Percentiles rank a stretch among this genome's conserved stretches.
Conservation (phyloP, 2,113 vertebrate genomes). For the Coregonus clupeaformis region DNA sequence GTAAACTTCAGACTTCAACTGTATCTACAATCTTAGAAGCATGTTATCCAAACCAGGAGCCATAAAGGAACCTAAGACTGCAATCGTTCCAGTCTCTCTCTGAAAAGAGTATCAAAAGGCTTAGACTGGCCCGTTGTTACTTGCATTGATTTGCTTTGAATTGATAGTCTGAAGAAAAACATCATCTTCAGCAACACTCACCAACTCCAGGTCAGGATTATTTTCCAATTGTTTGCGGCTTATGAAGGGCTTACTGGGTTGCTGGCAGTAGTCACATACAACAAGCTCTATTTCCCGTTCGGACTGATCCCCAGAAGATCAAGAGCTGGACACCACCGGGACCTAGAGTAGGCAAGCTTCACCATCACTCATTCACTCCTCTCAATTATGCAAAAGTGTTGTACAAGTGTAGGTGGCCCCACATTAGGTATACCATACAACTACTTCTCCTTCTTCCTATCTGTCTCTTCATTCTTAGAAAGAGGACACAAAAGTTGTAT, state of each 20-base stretch:
- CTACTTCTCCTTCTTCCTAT: slow-evolving; percentile 1
- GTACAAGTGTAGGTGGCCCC: slow-evolving; percentile 11
- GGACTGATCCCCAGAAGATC: slow-evolving; percentile 19
- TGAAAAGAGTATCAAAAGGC: slow-evolving; percentile 27
- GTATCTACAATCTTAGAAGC: slow-evolving; percentile 7
- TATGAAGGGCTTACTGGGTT: slow-evolving; percentile 45
- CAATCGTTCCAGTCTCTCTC: slow-evolving; percentile 16
- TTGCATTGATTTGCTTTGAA: slow-evolving; percentile 38
- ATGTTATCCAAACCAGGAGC: background rate
- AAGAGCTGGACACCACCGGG: slow-evolving; percentile 26
- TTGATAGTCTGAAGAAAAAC: slow-evolving; percentile 20
- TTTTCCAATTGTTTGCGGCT: slow-evolving; percentile 24
- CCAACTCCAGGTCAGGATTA: slow-evolving; percentile 36
- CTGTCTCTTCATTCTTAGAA: slow-evolving; percentile 15
- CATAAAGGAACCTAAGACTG: background rate
- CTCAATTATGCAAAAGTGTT: slow-evolving; percentile 37
- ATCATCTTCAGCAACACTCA: slow-evolving; percentile 23
- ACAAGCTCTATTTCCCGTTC: slow-evolving; percentile 36
- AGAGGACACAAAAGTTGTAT: background rate
- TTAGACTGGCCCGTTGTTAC: slow-evolving; percentile 13
- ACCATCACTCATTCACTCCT: slow-evolving; percentile 42
- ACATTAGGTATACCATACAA: background rate
- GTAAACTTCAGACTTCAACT: no score
- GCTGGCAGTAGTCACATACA: slow-evolving; percentile 50
- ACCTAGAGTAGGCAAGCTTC: slow-evolving; percentile 16